A percentile compares a stretch with the other conserved stretches of the same genome.
Evolutionary conservation across 2,888 invertebrate genomes (phyloP).

Genomic region (Xestia sexstrigata): DNA sequence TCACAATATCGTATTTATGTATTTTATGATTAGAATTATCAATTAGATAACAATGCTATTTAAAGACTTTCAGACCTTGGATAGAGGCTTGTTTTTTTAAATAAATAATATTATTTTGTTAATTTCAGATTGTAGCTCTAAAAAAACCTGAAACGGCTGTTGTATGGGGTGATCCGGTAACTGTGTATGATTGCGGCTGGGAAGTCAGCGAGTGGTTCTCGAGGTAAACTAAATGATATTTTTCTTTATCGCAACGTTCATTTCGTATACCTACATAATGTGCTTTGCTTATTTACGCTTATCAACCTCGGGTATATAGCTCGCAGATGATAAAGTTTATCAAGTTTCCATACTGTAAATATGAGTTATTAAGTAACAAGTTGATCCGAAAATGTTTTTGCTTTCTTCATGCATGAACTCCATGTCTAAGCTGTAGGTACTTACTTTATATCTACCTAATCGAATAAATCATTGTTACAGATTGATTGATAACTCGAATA

Average conservation of each 20-base stretch:
- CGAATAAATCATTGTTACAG: constrained; percentile 72
- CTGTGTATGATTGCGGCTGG: constrained; percentile 93
- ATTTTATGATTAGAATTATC: not conserved
- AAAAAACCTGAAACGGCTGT: constrained; percentile 81
- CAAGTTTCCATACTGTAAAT: constrained; percentile 27
- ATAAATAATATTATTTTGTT: constrained; percentile 41
- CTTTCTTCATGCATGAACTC: not conserved
- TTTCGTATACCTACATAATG: not conserved
- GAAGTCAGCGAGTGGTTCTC: constrained; percentile 94
- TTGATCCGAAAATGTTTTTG: constrained; percentile 2
- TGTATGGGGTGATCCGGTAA: constrained; percentile 91
- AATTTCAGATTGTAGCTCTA: constrained; percentile 76
- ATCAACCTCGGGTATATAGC: constrained; percentile 30
- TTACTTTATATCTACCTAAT: not conserved
- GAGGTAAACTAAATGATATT: constrained; percentile 74
- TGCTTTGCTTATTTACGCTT: constrained; percentile 19
- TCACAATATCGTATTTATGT: not conserved
- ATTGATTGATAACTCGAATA: constrained; percentile 87
- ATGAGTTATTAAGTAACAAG: constrained; percentile 3
- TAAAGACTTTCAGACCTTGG: not conserved
- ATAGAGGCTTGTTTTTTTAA: not conserved
- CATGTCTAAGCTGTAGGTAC: not conserved
- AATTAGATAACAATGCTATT: constrained; percentile 18
- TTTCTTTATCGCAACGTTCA: constrained; percentile 8
- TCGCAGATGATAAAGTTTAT: constrained; percentile 42